These are phyloP conservation scores for Sinodicranocentrus sp. DNA, from an alignment of 2,888 invertebrate species.

Conservation along the genomic window DNA sequence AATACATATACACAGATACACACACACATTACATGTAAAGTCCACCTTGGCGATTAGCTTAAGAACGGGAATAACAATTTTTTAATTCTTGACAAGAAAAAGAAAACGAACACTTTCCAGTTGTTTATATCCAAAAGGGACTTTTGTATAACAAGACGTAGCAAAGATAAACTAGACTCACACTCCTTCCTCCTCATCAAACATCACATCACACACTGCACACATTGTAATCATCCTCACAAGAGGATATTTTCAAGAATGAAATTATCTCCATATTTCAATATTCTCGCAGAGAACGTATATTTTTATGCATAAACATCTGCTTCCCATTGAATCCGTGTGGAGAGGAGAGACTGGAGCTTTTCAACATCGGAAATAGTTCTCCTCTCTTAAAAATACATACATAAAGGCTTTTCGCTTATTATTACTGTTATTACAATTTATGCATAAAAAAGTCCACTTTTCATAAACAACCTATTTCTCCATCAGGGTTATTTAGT, in stretches of 20 bases:
- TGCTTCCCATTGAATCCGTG: neutral
- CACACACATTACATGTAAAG: no score
- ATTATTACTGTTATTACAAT: neutral
- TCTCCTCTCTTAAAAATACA: neutral
- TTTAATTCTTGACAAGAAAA: conserved; percentile 9
- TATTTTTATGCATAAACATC: neutral
- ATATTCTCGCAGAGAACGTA: neutral
- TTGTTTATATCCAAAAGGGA: conserved; percentile 57
- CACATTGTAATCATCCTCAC: conserved; percentile 44
- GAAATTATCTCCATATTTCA: conserved; percentile 11
- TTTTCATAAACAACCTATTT: neutral
- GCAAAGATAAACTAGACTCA: conserved; percentile 57
- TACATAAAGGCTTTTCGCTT: neutral
- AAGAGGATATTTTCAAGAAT: neutral
- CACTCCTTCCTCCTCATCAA: conserved; percentile 70
- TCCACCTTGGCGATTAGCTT: no score
- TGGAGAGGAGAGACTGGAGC: no score
- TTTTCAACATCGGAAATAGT: neutral
- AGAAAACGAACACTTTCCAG: neutral
- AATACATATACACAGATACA: no score
- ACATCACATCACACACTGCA: no score
- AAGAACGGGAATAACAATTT: neutral
- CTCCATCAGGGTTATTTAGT: neutral
- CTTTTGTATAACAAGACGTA: conserved; percentile 58
- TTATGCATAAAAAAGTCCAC: conserved; percentile 4